phyloP scores from a whole-genome alignment of 2,888 invertebrate genomes.

The Torymus auratus region DNA sequence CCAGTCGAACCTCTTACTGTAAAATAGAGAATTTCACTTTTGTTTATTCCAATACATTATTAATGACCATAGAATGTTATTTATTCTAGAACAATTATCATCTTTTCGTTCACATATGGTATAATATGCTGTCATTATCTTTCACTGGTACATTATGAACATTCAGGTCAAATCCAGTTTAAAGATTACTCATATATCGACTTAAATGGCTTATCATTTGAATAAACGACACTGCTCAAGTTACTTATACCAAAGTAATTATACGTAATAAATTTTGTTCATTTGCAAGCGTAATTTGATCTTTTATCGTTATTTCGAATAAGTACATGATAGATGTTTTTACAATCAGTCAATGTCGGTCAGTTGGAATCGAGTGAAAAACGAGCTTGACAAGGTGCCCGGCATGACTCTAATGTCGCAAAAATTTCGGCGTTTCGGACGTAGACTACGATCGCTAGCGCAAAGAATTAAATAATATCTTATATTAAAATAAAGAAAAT shows the following conservation, averaged over 20 bases:
- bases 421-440: slow-evolving; percentile 10
- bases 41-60: neutral
- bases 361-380: slow-evolving; percentile 25
- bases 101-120: slow-evolving; percentile 29
- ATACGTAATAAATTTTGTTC: neutral
- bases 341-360: slow-evolving; percentile 45
- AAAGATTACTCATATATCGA: neutral
- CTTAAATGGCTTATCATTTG: too few species aligned
- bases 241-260: neutral
- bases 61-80: neutral
- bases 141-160: slow-evolving; percentile 13
- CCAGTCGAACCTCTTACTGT: slow-evolving; percentile 80
- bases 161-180: slow-evolving; percentile 27
- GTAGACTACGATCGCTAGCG: neutral
- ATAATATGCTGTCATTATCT: slow-evolving; percentile 18
- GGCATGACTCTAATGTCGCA: neutral
- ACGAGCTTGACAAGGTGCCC: neutral
- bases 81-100: neutral
- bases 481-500: slow-evolving; percentile 57
- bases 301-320: slow-evolving; percentile 41
- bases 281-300: slow-evolving; percentile 24
- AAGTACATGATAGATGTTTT: slow-evolving; percentile 45
- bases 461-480: slow-evolving; percentile 33
- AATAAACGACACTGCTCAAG: too few species aligned
- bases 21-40: slow-evolving; percentile 55